Evolutionary conservation across 1,140 invertebrate genomes (phyloP), one percentile per base, ranked within the genome.

Genomic region (Scaptomyza pallida): DNA sequence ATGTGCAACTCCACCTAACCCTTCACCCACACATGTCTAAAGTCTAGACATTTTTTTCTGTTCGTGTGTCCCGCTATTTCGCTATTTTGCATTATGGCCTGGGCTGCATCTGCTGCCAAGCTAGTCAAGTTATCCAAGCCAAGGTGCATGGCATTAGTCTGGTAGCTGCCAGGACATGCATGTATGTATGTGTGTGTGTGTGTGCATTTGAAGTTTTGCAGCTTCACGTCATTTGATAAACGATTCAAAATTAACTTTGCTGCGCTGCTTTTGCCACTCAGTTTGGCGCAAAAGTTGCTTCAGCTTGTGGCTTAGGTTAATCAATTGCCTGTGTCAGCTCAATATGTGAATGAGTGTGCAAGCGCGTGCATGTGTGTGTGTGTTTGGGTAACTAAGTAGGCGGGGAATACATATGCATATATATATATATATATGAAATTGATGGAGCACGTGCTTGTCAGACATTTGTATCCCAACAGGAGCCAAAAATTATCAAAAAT

Each of bases 231-330:
- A 64, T 72, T 88, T 86, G 82, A 86, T 86, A 86, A 86, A 86
- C 82, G 82, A 82, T 86, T 88, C 74, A 69, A 81, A 82, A 86
- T 86, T 86, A 88, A 88, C 82, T 86, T 88, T 69, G 50, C 47
- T 55, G 16, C 12, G 17, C 43, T 37, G 48, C 23, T 16, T 2
- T 16, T 48, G 23, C 35, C 51, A 43, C 60, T 57, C 43, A 73
- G 52, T 19, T 43, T 19, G 21, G 51, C 51, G 26, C 26, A 30
- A 70, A 76, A 77, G 48, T 85, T 86, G 73, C 45, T 48, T 72
- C 41, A 37, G 60, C 68, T 64, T 88, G 81, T 48, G 82, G 78
- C 74, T 78, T 63, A 65, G 72, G 40, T 86, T 86, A 86, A 86
- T 86, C 82, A 86, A 86, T 86, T 86, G 82, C 74, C 69, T 75